These are phyloP conservation scores for Meriones psammophilus DNA, from an alignment of 2,797 vertebrate species.

Conservation along the genomic window DNA sequence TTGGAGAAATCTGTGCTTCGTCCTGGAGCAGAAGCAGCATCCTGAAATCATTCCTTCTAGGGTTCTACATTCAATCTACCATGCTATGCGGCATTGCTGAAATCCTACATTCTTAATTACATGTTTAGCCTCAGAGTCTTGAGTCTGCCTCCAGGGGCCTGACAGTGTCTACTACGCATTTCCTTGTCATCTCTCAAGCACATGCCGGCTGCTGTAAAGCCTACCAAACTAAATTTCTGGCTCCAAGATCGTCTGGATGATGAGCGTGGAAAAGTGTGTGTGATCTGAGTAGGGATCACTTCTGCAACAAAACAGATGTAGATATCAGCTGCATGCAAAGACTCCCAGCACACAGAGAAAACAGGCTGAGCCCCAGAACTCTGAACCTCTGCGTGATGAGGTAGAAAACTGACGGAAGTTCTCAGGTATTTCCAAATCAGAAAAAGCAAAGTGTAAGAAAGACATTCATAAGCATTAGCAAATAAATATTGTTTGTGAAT, in stretches of 20 bases:
- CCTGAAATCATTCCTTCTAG: neutral
- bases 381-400: neutral
- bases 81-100: neutral
- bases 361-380: neutral
- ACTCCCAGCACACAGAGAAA: constrained; percentile 36
- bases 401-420: neutral
- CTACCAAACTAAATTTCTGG: neutral
- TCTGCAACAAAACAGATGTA: neutral
- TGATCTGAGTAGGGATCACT: neutral
- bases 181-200: neutral
- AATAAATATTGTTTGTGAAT: neutral
- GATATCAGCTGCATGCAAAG: neutral
- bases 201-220: neutral
- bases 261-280: neutral
- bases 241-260: neutral
- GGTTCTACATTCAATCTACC: neutral
- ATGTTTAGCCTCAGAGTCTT: neutral
- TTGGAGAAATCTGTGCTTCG: neutral
- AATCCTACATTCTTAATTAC: neutral
- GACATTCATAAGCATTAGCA: neutral
- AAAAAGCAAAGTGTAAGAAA: neutral
- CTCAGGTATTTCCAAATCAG: constrained; percentile 33
- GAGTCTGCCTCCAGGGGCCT: neutral
- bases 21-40: neutral
- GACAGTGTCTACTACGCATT: neutral